Evolutionary conservation across 1,140 invertebrate species (phyloP).

Genomic region (Drosophila mayri): DNA sequence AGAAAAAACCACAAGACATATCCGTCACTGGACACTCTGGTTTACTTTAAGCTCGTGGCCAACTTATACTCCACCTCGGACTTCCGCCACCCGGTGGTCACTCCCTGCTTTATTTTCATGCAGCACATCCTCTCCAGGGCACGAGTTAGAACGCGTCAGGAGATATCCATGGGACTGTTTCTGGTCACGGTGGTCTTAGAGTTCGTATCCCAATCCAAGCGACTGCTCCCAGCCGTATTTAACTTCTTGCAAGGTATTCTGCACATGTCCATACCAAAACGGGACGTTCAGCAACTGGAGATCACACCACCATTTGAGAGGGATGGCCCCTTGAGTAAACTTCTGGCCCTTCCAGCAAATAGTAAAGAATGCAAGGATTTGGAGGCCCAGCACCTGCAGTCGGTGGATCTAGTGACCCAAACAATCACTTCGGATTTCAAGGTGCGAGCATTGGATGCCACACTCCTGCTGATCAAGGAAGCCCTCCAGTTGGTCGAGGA

Average conservation of each 20-base stretch:
- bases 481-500: slow-evolving; percentile 86
- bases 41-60: slow-evolving; percentile 92
- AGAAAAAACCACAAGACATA: slow-evolving; percentile 87
- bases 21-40: slow-evolving; percentile 90
- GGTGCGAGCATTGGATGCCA: slow-evolving; percentile 86
- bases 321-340: slow-evolving; percentile 82
- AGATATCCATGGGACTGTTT: slow-evolving; percentile 93
- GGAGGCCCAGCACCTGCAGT: slow-evolving; percentile 37
- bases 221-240: slow-evolving; percentile 91
- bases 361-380: slow-evolving; percentile 37
- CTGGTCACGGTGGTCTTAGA: slow-evolving; percentile 90
- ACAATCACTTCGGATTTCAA: slow-evolving; percentile 87
- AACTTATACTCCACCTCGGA: slow-evolving; percentile 95
- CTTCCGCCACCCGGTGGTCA: slow-evolving; percentile 93
- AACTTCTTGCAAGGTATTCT: slow-evolving; percentile 91
- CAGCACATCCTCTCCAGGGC: slow-evolving; percentile 90
- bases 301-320: slow-evolving; percentile 89
- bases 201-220: slow-evolving; percentile 92
- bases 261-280: slow-evolving; percentile 87
- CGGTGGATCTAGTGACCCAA: slow-evolving; percentile 64
- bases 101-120: slow-evolving; percentile 93
- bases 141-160: slow-evolving; percentile 87
- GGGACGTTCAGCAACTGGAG: slow-evolving; percentile 86
- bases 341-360: slow-evolving; percentile 55
- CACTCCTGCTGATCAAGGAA: slow-evolving; percentile 87